phyloP scores from a whole-genome alignment of 1,140 invertebrate species.

The Nasonia giraulti region DNA sequence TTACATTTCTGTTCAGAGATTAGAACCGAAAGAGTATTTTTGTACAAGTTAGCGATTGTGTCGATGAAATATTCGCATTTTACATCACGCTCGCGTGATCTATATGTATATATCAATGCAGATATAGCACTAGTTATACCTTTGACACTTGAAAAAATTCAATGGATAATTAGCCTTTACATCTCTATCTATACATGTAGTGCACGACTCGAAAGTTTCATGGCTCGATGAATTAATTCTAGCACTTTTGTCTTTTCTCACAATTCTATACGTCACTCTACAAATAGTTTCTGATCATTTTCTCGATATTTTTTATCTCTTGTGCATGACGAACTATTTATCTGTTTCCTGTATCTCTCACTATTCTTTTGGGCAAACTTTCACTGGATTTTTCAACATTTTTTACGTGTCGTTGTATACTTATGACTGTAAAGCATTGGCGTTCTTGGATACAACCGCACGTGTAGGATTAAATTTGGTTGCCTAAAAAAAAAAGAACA shows the following conservation, averaged over 20 bases:
- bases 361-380: background rate
- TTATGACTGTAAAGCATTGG: background rate
- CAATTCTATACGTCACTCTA: background rate
- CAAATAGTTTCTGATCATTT: background rate
- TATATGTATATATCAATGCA: too few relatives aligned
- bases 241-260: background rate
- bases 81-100: background rate
- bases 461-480: too few relatives aligned
- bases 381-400: background rate
- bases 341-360: background rate
- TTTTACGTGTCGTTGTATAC: background rate
- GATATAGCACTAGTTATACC: background rate
- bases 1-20: background rate
- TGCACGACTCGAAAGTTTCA: slow-evolving; percentile 13
- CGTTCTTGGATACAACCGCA: background rate
- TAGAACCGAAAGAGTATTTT: background rate
- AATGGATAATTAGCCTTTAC: background rate
- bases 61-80: background rate
- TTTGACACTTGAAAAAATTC: background rate
- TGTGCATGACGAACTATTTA: background rate
- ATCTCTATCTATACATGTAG: background rate
- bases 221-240: slow-evolving; percentile 1
- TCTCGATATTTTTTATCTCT: background rate
- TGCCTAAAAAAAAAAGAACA: too few relatives aligned
- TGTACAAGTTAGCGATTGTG: background rate